Evolutionary conservation across 2,113 vertebrate species (phyloP).

Genomic region (Platycercus adscitus): DNA sequence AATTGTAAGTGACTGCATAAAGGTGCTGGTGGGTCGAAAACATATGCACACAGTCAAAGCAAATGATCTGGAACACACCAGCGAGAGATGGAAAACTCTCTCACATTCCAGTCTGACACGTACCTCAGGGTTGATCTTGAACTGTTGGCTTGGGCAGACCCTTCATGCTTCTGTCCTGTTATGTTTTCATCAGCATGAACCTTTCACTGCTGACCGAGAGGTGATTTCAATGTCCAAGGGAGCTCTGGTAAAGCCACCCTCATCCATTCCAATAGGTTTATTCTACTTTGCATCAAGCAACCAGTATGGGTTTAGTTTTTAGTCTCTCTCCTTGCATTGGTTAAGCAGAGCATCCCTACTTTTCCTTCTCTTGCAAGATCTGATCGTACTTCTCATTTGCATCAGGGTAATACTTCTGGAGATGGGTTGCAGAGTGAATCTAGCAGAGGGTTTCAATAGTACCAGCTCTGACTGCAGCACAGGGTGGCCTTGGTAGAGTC

Average conservation of each 20-base stretch:
- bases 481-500: neutral
- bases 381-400: neutral
- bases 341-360: neutral
- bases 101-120: neutral
- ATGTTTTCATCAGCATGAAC: neutral
- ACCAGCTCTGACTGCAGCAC: neutral
- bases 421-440: neutral
- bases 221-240: fast-evolving
- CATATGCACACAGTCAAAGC: neutral
- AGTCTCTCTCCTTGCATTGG: neutral
- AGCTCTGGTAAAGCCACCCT: neutral
- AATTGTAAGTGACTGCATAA: neutral
- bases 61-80: neutral
- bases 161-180: neutral
- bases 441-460: neutral
- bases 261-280: neutral
- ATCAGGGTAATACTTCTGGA: neutral
- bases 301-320: neutral
- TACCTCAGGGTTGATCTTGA: neutral
- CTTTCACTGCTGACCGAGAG: neutral
- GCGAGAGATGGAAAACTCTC: neutral
- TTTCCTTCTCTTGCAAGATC: neutral
- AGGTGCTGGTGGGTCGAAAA: slow-evolving; percentile 13
- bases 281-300: neutral
- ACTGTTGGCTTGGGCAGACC: neutral